Evolutionary conservation across 2,888 invertebrate genomes (phyloP).

Genomic region (Deilephila porcellus): DNA sequence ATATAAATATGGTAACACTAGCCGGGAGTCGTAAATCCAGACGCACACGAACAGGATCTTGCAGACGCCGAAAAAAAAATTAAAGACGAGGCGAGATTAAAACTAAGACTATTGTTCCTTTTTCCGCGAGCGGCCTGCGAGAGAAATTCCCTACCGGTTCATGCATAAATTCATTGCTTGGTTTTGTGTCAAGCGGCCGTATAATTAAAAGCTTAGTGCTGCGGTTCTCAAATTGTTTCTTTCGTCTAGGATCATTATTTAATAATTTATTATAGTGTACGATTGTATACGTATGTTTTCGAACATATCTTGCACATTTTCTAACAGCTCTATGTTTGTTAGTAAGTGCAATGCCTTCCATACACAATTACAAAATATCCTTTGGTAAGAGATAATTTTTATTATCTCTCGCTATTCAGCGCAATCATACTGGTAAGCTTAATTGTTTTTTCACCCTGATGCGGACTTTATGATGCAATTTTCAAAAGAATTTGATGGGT

Average conservation of each 20-base stretch:
- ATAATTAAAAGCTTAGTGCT: conserved; percentile 73
- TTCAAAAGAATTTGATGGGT: too few relatives aligned
- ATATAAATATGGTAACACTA: conserved; percentile 26
- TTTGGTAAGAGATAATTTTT: too few relatives aligned
- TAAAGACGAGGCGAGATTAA: conserved; percentile 68
- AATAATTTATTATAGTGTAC: background rate
- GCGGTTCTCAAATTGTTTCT: conserved; percentile 11
- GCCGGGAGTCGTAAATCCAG: conserved; percentile 53
- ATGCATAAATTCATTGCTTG: conserved; percentile 82
- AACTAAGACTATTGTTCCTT: conserved; percentile 83
- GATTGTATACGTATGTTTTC: too few relatives aligned
- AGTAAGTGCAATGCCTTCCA: background rate
- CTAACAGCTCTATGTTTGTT: background rate
- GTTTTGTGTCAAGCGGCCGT: conserved; percentile 67
- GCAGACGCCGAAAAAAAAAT: conserved; percentile 61
- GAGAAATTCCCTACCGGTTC: conserved; percentile 73
- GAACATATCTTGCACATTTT: background rate
- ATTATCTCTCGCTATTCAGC: too few relatives aligned
- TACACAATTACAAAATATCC: too few relatives aligned
- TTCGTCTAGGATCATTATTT: conserved; percentile 2
- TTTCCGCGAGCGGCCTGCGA: conserved; percentile 55
- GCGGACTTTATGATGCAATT: too few relatives aligned
- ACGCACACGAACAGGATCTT: conserved; percentile 73
- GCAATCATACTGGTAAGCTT: too few relatives aligned
- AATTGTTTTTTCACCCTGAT: too few relatives aligned